Base-by-base conservation (phyloP, 2,888 invertebrate genomes). In the Rotaria socialis region DNA sequence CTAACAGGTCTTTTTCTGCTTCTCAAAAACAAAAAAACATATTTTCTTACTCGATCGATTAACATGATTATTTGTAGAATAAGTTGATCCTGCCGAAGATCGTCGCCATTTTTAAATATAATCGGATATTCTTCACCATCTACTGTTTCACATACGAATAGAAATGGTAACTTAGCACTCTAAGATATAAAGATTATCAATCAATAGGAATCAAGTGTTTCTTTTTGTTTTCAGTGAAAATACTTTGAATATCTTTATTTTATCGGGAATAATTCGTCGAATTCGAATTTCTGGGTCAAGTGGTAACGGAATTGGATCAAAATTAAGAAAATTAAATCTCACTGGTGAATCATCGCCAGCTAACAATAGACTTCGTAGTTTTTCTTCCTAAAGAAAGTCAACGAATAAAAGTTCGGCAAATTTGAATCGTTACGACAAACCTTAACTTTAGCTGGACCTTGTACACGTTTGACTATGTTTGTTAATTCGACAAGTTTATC, bases 31-130 rank as follows among this genome's bases (percentile, higher is more conserved):
- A 86, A 86, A 27, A 24, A 4, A n/a, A 43, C 52, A 41, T 7
- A 19, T 43, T 14, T 27, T 67, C 86, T 86, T 88, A 92, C 92
- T 89, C 90, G 96, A 91, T 99, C 99, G 97, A 99, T 99, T 24
- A 99, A 92, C 0, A 96, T 96, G 74, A 99, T 97, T 93, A 98
- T 98, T 92, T 99, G 98, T 84, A 99, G 92, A 87, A 99, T 96
- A 1, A 99, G 93, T 91, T 99, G 98, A 92, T 99, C 98, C 92
- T 99, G 98, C 5, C 99, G 93, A 85, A 99, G 92, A 91, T 99
- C 98, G 91, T 99, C 99, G 2, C 99, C 99, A 89, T 96, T 94
- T 91, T 99, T 99, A 91, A 98, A 98, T 88, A 99, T 97, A 0
- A 97, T 95, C 27, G 95, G 95, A 91, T 97, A 99, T 89, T 96